Base-by-base conservation (phyloP, 2,113 vertebrate species). In the Hyperopisus bebe region DNA sequence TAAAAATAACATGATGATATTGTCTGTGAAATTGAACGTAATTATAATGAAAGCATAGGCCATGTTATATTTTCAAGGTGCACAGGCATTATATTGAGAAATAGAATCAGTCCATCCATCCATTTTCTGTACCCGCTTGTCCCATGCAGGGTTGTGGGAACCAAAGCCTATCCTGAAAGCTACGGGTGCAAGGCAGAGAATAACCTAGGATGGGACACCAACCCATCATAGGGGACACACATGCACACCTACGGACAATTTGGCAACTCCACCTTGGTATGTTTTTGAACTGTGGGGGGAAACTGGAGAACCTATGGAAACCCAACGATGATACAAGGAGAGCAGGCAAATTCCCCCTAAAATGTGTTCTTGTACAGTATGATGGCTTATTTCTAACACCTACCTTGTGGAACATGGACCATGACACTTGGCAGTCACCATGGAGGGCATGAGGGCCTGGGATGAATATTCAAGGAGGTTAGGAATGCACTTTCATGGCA, bases 401-500 rank as follows among this genome's bases (percentile, higher is more conserved):
- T 95, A 99, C 98, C 97, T 99, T 99, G 89, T 96, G 98, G 94
- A 99, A 99, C 94, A 96, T 99, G 35, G 97, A 96, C 98, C 98
- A 99, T 90, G 97, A 97, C 21, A 99, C 95, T 0, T 98, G 97
- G 89, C 95, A 97, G 91, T 99, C 98, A 55, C 88, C 95, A 91
- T 95, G 97, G 93, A 93, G 95, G 44, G 94, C 92, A 21, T 97
- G 96, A 66, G 95, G 97, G 91, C 97, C 98, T 99, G 87, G 58
- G 95, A 91, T 89, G 48, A 85, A 58, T 27, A 74, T 53, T 47
- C 10, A 74, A 51, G 13, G 15, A 55, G 21, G 19, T 55, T 21
- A 55, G 53, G 53, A 21, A 7, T 27, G 48, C n/a, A n/a, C 47
- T 48, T 35, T 77, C 24, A 80, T 31, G 27, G 31, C 24, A 46